Base-by-base conservation (phyloP, 2,113 vertebrate species). In the Andinoacara biseriatus region DNA sequence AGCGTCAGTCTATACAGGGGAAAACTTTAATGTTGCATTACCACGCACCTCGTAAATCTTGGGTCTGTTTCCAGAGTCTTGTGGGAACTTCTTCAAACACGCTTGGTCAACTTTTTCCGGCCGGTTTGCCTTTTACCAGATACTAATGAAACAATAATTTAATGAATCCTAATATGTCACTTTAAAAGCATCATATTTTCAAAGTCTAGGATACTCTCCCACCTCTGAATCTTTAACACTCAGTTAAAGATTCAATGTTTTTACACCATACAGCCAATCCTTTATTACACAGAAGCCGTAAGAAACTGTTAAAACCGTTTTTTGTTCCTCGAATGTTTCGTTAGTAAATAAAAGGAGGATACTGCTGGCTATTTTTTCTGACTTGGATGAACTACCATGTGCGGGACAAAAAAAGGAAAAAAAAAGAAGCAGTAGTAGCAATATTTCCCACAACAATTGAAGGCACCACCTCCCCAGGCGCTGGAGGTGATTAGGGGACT, bases 401-500 rank as follows among this genome's bases (percentile, higher is more conserved):
- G 26, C 3, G 43, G 3, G 65, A 26, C 29, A 26, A 72, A 72
- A 52, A 46, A 40, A 49, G 0, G 5, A 69, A 31, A 35, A 1
- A 10, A 38, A 38, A 8, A 38, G 2, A 6, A 38, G 5, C 5
- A 31, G 26, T 26, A 38, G 43, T 52, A 2, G 10, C 17, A 52
- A 52, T 31, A 3, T 35, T 62, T 87, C 88, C 85, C 56, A 87
- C 76, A 62, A 26, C 59, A 40, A 17, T 0, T 83, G 80, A 94
- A 94, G 1, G 88, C 88, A 82, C 4, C 92, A 81, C 62, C 58
- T 83, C 72, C 77, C 35, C 74, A 17, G 24, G 24, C 26, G 9
- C 90, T 78, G 86, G 82, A 93, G 91, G 89, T 93, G 93, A 94
- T 95, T 93, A 94, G 58, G 82, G 88, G 90, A 91, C 87, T 84